phyloP scores from a whole-genome alignment of 2,113 vertebrate genomes.

The Phoxinus phoxinus region DNA sequence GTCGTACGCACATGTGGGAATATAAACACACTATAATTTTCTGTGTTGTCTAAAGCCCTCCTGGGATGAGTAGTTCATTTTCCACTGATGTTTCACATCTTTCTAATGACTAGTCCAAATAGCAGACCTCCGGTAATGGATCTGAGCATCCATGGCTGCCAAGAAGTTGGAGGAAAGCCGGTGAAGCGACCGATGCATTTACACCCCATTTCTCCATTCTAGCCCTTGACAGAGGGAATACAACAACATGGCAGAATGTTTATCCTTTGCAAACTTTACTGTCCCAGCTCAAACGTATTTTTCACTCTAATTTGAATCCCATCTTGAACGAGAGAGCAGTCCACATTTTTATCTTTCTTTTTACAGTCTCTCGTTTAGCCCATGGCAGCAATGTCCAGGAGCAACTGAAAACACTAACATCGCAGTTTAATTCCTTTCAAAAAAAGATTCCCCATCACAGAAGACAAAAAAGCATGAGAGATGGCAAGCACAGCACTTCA shows the following conservation, averaged over 20 bases:
- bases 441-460: neutral
- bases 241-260: neutral
- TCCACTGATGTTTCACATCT: neutral
- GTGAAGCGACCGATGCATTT: neutral
- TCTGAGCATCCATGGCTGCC: neutral
- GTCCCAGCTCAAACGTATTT: neutral
- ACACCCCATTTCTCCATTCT: neutral
- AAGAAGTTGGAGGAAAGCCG: neutral
- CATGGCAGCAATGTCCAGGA: neutral
- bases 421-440: neutral
- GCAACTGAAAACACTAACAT: neutral
- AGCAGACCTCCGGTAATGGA: neutral
- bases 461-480: neutral
- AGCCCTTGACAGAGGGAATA: neutral
- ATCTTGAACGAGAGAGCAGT: neutral
- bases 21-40: neutral
- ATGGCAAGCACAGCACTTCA: neutral
- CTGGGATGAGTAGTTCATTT: neutral
- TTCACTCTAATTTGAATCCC: neutral
- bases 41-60: neutral
- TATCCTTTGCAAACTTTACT: conserved; percentile 23
- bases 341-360: neutral
- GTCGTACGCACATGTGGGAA: neutral
- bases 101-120: neutral
- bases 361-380: neutral